Conservation (phyloP, 2,113 vertebrate species). For the Polypterus bichir region DNA sequence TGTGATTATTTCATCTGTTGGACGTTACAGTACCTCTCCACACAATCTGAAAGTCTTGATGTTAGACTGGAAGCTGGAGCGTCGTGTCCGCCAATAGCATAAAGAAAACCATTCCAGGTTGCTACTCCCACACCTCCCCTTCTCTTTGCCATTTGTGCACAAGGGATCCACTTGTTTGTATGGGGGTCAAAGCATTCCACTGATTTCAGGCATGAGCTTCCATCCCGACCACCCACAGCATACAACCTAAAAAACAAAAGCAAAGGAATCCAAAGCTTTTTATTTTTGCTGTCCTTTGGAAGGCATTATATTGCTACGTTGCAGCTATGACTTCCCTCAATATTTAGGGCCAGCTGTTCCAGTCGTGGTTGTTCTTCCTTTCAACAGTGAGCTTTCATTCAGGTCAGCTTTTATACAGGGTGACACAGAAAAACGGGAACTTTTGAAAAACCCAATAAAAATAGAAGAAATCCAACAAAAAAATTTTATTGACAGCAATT, state of each 20-base stretch:
- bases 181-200: conserved; percentile 97
- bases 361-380: too few species aligned
- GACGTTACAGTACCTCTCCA: conserved; percentile 71
- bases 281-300: too few species aligned
- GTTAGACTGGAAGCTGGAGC: conserved; percentile 83
- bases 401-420: too few species aligned
- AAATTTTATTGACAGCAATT: too few species aligned
- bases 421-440: too few species aligned
- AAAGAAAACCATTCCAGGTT: conserved; percentile 89
- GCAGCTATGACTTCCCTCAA: too few species aligned
- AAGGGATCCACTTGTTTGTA: conserved; percentile 90
- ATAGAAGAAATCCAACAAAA: too few species aligned
- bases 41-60: conserved; percentile 87
- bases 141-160: conserved; percentile 90
- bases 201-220: conserved; percentile 91
- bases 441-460: too few species aligned
- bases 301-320: too few species aligned
- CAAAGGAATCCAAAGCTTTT: neutral
- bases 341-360: too few species aligned
- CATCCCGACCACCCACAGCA: conserved; percentile 92
- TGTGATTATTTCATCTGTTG: neutral
- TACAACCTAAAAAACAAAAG: conserved; percentile 60
- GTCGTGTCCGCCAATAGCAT: conserved; percentile 91
- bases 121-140: conserved; percentile 91
- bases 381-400: too few species aligned